phyloP scores from a whole-genome alignment of 1,140 invertebrate genomes.

The Harpegnathos saltator region DNA sequence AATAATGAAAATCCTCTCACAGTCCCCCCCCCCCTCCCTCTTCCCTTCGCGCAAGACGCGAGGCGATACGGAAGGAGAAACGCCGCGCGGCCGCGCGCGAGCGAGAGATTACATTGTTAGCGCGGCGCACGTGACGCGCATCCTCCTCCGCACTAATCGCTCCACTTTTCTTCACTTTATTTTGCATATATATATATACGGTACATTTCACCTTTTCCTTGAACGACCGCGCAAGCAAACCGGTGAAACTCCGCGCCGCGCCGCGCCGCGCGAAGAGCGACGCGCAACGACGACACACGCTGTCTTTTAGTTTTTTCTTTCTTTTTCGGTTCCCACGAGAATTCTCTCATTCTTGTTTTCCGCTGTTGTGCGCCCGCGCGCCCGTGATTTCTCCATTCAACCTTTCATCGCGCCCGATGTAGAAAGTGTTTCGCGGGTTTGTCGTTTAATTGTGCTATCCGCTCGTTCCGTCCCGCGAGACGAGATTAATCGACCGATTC shows the following conservation, averaged over 20 bases:
- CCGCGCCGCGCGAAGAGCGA: neutral
- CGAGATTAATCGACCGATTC: slow-evolving; percentile 1
- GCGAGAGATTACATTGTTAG: slow-evolving; percentile 41
- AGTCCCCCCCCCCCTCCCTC: neutral
- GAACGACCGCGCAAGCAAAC: slow-evolving; percentile 32
- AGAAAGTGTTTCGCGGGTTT: slow-evolving; percentile 44
- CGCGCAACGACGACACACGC: neutral
- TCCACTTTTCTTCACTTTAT: slow-evolving; percentile 42
- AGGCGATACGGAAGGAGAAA: neutral
- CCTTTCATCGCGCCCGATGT: slow-evolving; percentile 24
- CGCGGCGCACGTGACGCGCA: neutral
- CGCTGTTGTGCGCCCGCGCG: slow-evolving; percentile 20
- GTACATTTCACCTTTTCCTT: slow-evolving; percentile 34
- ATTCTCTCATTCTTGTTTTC: slow-evolving; percentile 40
- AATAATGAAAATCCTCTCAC: slow-evolving; percentile 58
- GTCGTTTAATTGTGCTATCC: slow-evolving; percentile 47
- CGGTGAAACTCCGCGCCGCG: slow-evolving; percentile 9
- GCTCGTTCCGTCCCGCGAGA: neutral
- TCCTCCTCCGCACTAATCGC: slow-evolving; percentile 8
- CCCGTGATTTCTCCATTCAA: slow-evolving; percentile 59
- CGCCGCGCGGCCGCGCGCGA: no score
- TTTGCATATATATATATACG: slow-evolving; percentile 14
- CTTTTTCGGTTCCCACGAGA: slow-evolving; percentile 50
- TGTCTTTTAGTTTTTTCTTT: no score
- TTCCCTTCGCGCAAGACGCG: no score